Percentiles rank a stretch among this genome's conserved stretches.
Conservation (phyloP, 2,888 invertebrate species). For the Mayetiola destructor region DNA sequence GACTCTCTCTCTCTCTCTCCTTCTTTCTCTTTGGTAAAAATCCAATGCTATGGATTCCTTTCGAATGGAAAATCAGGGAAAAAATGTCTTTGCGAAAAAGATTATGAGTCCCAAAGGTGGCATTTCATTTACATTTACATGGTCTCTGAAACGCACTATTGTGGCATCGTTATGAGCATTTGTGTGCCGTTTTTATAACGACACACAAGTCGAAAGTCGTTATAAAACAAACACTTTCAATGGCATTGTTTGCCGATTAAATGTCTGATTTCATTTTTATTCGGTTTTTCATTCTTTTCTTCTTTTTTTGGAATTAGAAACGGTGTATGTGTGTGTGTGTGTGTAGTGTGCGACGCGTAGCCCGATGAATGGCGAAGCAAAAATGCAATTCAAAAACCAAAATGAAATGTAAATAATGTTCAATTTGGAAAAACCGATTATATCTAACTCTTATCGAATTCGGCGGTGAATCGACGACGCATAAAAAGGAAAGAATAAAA, state of each 20-base stretch:
- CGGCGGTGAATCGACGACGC: too few relatives aligned
- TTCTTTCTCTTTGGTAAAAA: too few relatives aligned
- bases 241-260: neutral
- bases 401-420: conserved; percentile 11
- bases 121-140: conserved; percentile 11
- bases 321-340: neutral
- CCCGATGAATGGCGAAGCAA: too few relatives aligned
- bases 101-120: conserved; percentile 14
- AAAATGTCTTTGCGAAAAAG: conserved; percentile 2
- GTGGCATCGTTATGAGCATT: conserved; percentile 12
- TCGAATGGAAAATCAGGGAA: conserved; percentile 12
- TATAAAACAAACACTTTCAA: neutral
- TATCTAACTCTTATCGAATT: neutral
- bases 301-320: too few relatives aligned
- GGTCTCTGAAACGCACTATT: conserved; percentile 15
- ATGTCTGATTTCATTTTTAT: too few relatives aligned
- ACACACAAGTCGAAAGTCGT: conserved; percentile 1
- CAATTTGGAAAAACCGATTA: neutral
- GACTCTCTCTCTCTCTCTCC: too few relatives aligned
- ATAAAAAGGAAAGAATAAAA: neutral
- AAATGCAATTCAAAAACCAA: neutral
- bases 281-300: too few relatives aligned
- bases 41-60: too few relatives aligned
- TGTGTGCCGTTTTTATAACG: neutral
- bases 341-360: too few relatives aligned